Percentiles rank a stretch among this genome's conserved stretches.
Conservation (phyloP, 2,113 vertebrate species). For the Nicator chloris region DNA sequence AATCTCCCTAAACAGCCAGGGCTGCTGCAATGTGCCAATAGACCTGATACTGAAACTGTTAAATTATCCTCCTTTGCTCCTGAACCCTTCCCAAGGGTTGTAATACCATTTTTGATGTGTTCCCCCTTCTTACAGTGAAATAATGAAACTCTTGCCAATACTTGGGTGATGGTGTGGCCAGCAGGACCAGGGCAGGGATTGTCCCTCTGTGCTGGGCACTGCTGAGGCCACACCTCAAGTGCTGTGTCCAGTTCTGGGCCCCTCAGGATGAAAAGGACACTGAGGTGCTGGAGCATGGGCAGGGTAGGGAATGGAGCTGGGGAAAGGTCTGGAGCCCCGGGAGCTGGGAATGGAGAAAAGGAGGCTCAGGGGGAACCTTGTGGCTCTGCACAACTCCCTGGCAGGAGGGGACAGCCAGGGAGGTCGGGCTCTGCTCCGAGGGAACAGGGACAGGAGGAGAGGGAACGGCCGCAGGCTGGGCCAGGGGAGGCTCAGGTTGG, state of each 20-base stretch:
- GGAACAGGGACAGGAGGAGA: neutral
- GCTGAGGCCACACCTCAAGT: neutral
- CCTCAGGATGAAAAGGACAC: fast-evolving
- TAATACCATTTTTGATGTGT: neutral
- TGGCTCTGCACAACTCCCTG: neutral
- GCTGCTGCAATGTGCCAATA: neutral
- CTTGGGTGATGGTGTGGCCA: neutral
- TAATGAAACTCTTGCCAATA: neutral
- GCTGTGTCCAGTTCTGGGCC: neutral
- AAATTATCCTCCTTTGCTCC: neutral
- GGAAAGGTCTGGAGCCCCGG: neutral
- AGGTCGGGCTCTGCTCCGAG: neutral
- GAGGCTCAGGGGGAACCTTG: neutral
- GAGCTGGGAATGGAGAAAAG: neutral
- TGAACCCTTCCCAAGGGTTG: neutral
- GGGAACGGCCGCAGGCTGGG: neutral
- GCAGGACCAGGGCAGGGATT: neutral
- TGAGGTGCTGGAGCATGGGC: neutral
- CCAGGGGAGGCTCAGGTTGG: neutral
- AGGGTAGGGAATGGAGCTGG: neutral
- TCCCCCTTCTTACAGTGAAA: neutral
- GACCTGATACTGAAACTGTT: neutral
- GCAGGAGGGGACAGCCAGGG: neutral
- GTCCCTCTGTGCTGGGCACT: neutral
- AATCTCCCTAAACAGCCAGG: neutral